phyloP scores from a whole-genome alignment of 1,140 invertebrate genomes.

The Lucilia sericata region DNA sequence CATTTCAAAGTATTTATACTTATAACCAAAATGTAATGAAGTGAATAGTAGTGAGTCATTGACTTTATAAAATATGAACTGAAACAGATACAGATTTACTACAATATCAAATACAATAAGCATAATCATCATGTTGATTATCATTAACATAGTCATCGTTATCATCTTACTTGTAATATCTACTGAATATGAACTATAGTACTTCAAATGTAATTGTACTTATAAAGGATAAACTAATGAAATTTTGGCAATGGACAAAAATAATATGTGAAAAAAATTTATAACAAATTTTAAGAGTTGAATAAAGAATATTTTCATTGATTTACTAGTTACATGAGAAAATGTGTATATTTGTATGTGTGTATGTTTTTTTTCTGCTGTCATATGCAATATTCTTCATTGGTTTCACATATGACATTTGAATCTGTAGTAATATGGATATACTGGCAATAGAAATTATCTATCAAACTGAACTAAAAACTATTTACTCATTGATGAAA shows the following conservation, averaged over 20 bases:
- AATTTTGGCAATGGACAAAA: conserved; percentile 32
- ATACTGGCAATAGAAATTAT: no score
- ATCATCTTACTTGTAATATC: background rate
- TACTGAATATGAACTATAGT: no score
- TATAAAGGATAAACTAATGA: conserved; percentile 11
- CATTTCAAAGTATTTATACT: no score
- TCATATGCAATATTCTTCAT: conserved; percentile 34
- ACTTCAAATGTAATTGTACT: background rate
- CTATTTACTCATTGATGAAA: no score
- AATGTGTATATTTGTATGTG: background rate
- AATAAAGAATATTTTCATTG: conserved; percentile 32
- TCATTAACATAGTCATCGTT: background rate
- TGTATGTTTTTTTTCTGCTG: background rate
- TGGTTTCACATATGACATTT: conserved; percentile 36
- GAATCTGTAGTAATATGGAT: no score
- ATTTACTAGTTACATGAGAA: background rate
- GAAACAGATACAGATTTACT: background rate
- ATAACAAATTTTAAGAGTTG: conserved; percentile 1
- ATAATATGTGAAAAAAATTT: background rate
- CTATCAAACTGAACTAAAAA: no score
- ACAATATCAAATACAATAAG: conserved; percentile 7
- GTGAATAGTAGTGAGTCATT: conserved; percentile 2
- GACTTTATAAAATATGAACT: conserved; percentile 16
- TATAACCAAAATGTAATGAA: background rate
- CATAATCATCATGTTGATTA: background rate